Base-by-base conservation (phyloP, 2,113 vertebrate genomes). In the Hippolais icterina region DNA sequence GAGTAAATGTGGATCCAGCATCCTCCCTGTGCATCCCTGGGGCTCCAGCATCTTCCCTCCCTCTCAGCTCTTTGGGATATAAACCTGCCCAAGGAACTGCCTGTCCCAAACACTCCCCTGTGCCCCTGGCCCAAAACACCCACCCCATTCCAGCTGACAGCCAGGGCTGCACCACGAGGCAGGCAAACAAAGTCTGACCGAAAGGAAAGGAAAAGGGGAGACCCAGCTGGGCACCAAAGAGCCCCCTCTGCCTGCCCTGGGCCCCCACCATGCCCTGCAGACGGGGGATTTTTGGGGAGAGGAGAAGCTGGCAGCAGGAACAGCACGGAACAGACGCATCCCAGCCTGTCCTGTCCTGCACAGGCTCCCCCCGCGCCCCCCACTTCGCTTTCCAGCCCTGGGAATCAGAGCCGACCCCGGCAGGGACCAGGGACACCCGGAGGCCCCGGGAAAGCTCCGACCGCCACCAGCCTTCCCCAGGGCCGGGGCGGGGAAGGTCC, bases 231-330 rank as follows among this genome's bases (percentile, higher is more conserved):
- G 53, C 41, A 19, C 23, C 19, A 0, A 2, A 12, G 53, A 35
- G 24, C 19, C 49, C 15, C 23, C 78, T 39, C 21, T 56, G 63
- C 77, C 77, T 6, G 3, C 63, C 29, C 10, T 0, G 15, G 5
- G 2, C 11, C n/a, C 27, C 22, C 35, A 8, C 1, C 9, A 0
- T 0, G 4, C 2, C 27, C 59, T 33, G 5, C 22, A 2, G 25
- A 10, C 0, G 0, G 25, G 7, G 50, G 27, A 3, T 13, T 37
- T 61, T 12, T 5, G 0, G 35, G 70, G 42, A 46, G 8, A 37
- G 31, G 28, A 20, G 37, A 11, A 20, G 29, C 20, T 0, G 35
- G 17, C 44, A 33, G 35, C 52, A 17, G 39, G 35, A 20, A 23
- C 47, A 11, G 41, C 46, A 10, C 9, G 33, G 49, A 7, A 15